phyloP scores from a whole-genome alignment of 2,113 vertebrate species.

The Urocolius indicus region DNA sequence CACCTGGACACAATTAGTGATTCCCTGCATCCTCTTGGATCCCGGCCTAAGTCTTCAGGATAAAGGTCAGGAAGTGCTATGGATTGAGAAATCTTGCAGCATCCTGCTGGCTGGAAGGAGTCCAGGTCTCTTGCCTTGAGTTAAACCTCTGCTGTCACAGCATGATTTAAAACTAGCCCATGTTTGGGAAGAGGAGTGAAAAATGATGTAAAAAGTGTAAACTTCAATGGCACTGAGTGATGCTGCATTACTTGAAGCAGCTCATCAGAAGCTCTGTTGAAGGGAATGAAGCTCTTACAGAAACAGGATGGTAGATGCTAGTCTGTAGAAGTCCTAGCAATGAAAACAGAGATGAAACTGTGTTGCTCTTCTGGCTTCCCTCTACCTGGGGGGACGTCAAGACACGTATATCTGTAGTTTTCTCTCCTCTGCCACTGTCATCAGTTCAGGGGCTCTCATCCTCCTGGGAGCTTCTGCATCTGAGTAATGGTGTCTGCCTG shows the following conservation, averaged over 20 bases:
- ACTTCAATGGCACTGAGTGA: neutral
- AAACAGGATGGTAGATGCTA: neutral
- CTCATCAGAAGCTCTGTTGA: neutral
- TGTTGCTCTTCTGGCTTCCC: neutral
- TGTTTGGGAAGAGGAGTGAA: neutral
- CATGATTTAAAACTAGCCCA: neutral
- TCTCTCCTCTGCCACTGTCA: neutral
- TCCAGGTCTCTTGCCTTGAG: neutral
- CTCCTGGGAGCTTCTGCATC: neutral
- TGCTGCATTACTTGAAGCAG: neutral
- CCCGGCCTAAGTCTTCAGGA: neutral
- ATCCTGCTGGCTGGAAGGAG: neutral
- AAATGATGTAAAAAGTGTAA: neutral
- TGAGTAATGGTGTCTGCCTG: neutral
- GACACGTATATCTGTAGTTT: neutral
- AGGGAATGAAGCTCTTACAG: neutral
- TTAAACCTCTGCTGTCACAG: neutral
- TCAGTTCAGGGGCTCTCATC: neutral
- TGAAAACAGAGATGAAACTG: neutral
- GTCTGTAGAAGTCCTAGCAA: neutral
- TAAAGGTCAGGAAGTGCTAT: neutral
- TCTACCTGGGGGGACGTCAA: neutral
- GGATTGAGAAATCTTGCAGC: neutral
- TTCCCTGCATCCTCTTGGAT: neutral
- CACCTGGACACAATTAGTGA: neutral